These are phyloP conservation scores for Pseudonaja textilis DNA, from an alignment of 2,113 vertebrate species.

Conservation along the genomic window DNA sequence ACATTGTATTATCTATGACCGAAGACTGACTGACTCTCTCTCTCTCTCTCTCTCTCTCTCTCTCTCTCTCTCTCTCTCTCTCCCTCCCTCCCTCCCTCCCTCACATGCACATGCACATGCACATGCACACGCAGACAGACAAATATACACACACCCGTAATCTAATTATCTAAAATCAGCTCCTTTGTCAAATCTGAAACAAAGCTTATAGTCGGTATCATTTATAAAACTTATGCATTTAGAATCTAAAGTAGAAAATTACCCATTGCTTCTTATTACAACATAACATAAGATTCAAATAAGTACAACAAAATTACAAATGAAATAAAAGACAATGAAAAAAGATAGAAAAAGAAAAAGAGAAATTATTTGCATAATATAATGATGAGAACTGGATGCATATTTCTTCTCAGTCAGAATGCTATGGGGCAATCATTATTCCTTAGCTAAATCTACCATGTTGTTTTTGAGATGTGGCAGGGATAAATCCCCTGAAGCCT, in stretches of 20 bases:
- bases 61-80: no score
- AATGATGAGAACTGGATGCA: not conserved
- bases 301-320: not conserved
- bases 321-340: not conserved
- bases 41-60: fast-evolving
- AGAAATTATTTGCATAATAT: not conserved
- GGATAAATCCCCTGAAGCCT: not conserved
- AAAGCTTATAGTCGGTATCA: not conserved
- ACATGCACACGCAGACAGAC: no score
- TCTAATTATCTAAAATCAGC: not conserved
- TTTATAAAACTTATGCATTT: not conserved
- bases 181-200: not conserved
- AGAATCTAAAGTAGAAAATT: not conserved
- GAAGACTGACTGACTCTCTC: not conserved
- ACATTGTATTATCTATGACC: not conserved
- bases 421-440: not conserved
- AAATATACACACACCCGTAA: no score
- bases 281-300: not conserved
- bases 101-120: no score
- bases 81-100: fast-evolving
- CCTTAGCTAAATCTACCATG: not conserved
- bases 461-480: not conserved
- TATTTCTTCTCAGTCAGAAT: not conserved
- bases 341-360: not conserved
- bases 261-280: not conserved